phyloP scores from a whole-genome alignment of 2,113 vertebrate species.

The Noctilio leporinus region DNA sequence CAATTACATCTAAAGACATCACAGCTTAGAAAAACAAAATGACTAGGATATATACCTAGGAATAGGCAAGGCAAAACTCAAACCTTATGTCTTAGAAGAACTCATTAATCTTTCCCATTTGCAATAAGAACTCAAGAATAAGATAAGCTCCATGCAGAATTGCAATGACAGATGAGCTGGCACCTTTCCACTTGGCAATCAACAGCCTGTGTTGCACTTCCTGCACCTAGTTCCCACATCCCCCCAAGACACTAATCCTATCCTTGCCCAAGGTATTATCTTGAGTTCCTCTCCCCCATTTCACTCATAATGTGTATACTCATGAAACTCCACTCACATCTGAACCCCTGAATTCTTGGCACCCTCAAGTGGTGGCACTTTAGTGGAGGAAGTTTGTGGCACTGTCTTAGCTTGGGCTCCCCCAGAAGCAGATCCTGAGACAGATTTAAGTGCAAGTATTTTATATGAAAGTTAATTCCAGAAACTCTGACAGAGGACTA shows the following conservation, averaged over 20 bases:
- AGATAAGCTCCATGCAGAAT: background rate
- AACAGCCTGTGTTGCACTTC: background rate
- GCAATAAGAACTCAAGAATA: background rate
- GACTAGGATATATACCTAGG: background rate
- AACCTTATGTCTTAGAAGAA: background rate
- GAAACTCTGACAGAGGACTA: background rate
- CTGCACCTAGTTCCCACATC: background rate
- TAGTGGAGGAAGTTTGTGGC: background rate
- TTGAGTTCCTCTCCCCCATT: background rate
- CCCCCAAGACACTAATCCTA: background rate
- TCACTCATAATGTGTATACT: background rate
- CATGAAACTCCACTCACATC: background rate
- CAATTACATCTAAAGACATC: background rate
- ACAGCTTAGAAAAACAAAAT: constrained; percentile 4
- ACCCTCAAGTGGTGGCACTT: background rate
- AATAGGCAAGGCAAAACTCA: constrained; percentile 4
- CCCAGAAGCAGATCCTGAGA: background rate
- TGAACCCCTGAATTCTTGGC: background rate
- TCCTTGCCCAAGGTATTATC: background rate
- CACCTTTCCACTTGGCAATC: background rate
- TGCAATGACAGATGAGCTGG: background rate
- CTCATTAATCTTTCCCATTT: background rate
- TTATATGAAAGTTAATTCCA: background rate
- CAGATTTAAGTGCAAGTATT: background rate
- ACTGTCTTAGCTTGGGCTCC: background rate